Conservation (phyloP, 2,797 vertebrate species). For the Eremophila alpestris region DNA sequence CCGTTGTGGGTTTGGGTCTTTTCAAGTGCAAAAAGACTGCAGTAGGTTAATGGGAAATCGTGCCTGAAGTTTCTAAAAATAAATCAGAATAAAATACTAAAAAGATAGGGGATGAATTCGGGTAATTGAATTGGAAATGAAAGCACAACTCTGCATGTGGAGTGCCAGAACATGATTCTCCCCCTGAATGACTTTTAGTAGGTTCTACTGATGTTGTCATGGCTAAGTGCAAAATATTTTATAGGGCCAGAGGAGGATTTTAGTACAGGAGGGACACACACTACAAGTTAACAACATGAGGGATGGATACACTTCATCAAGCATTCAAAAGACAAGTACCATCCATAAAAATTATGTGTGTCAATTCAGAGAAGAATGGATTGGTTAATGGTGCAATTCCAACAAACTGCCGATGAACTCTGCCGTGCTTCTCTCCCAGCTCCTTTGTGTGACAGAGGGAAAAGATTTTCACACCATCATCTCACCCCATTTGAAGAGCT, state of each 20-base stretch:
- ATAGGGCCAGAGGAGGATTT: neutral
- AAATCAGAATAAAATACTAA: neutral
- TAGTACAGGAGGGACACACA: neutral
- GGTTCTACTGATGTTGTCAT: neutral
- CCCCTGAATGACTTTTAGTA: neutral
- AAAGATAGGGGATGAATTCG: neutral
- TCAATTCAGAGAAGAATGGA: neutral
- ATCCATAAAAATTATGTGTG: neutral
- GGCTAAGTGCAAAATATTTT: neutral
- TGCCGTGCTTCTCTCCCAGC: neutral
- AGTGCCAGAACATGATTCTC: neutral
- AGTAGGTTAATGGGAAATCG: neutral
- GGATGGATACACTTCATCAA: neutral
- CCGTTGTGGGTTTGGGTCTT: accelerated
- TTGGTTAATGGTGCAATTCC: neutral
- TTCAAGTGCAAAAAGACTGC: neutral
- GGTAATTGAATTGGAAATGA: neutral
- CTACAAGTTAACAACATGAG: neutral
- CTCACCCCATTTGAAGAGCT: neutral
- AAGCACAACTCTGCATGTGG: neutral
- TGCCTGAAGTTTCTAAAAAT: neutral
- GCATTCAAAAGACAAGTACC: neutral
- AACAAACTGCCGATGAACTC: neutral
- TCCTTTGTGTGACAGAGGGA: neutral
- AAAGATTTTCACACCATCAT: neutral